phyloP scores from a whole-genome alignment of 2,888 invertebrate genomes.

The Steinernema hermaphroditum region DNA sequence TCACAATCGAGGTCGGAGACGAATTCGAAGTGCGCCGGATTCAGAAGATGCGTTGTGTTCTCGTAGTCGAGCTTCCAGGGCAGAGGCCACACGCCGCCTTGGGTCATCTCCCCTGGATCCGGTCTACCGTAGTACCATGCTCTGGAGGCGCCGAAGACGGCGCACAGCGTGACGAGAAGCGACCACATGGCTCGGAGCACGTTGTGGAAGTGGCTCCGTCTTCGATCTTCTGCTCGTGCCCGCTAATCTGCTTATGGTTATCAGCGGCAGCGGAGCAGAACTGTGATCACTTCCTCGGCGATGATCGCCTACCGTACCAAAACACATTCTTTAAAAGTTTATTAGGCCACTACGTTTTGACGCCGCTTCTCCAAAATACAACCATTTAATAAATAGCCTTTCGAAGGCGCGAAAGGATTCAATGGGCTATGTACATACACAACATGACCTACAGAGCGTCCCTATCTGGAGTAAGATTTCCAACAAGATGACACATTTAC shows the following conservation, averaged over 20 bases:
- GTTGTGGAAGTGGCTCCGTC: no score
- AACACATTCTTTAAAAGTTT: neutral
- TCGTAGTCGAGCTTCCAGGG: neutral
- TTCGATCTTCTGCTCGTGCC: no score
- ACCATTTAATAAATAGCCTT: no score
- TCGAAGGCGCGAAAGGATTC: no score
- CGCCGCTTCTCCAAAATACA: neutral
- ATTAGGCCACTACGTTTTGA: neutral
- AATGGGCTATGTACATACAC: no score
- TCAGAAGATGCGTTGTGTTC: neutral
- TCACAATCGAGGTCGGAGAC: neutral
- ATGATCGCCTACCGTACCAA: neutral
- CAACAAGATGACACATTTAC: no score
- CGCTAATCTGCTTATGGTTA: constrained; percentile 11
- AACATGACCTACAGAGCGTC: no score
- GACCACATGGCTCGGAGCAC: no score
- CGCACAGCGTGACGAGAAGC: no score
- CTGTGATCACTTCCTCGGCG: constrained; percentile 1
- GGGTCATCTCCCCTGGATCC: constrained; percentile 4
- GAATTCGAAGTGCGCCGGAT: neutral
- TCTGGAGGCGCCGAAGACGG: neutral
- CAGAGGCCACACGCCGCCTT: constrained; percentile 7
- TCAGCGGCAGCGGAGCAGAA: neutral
- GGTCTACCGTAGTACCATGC: constrained; percentile 29
- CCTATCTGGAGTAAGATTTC: no score